Conservation (phyloP, 2,113 vertebrate species). For the Ariopsis seemanni region DNA sequence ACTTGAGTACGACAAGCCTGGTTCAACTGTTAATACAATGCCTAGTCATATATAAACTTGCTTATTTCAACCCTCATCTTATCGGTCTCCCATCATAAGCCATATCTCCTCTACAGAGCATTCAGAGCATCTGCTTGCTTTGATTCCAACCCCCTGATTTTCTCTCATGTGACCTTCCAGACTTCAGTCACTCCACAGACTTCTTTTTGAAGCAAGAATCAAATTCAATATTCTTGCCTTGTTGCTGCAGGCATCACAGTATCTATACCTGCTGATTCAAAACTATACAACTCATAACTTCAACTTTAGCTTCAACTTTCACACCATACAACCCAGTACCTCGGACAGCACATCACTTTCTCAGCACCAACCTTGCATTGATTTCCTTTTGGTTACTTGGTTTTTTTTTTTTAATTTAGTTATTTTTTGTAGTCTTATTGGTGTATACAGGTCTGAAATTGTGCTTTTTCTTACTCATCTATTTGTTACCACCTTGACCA, state of each 20-base stretch:
- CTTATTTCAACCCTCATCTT: not conserved
- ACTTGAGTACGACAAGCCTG: too few relatives aligned
- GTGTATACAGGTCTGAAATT: not conserved
- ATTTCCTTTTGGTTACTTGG: not conserved
- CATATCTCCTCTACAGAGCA: not conserved
- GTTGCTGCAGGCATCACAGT: not conserved
- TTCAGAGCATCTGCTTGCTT: not conserved
- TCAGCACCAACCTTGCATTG: not conserved
- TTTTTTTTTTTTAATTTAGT: not conserved
- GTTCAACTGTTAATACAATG: not conserved
- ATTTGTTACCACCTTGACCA: not conserved
- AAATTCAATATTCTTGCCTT: not conserved
- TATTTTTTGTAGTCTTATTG: not conserved
- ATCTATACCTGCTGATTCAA: not conserved
- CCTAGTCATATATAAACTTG: not conserved
- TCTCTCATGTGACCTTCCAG: not conserved
- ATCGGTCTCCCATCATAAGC: not conserved
- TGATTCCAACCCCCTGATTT: not conserved
- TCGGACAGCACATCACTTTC: not conserved
- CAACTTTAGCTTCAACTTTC: not conserved
- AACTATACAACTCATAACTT: not conserved
- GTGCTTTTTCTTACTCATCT: not conserved
- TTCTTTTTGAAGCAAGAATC: not conserved
- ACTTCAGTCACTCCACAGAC: not conserved
- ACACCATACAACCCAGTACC: not conserved